Evolutionary conservation across 2,113 vertebrate species (phyloP).

Genomic region (Amia ocellicauda): DNA sequence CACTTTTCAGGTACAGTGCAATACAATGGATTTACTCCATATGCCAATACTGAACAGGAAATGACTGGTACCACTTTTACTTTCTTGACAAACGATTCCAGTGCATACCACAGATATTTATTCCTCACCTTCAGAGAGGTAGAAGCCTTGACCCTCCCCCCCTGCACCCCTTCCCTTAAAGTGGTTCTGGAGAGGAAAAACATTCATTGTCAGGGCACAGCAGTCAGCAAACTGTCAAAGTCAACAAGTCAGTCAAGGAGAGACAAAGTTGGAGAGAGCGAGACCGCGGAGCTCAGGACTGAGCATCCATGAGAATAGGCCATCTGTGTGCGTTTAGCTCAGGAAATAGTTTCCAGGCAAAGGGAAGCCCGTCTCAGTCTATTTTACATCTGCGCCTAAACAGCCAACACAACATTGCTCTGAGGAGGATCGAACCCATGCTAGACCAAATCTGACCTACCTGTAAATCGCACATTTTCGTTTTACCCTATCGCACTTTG

Average conservation of each 20-base stretch:
- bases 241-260: slow-evolving; percentile 20
- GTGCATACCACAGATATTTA: slow-evolving; percentile 12
- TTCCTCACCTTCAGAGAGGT: neutral
- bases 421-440: no score
- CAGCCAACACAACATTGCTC: neutral
- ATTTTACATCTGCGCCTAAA: slow-evolving; percentile 5
- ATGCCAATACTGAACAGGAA: no score
- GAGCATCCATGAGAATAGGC: slow-evolving; percentile 6
- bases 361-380: neutral
- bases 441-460: neutral
- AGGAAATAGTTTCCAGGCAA: slow-evolving; percentile 23
- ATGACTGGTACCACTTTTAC: no score
- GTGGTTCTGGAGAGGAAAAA: slow-evolving; percentile 24
- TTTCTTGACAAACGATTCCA: neutral
- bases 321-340: slow-evolving; percentile 5
- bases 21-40: no score
- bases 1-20: no score
- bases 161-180: neutral
- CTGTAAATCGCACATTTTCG: no score
- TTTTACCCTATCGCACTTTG: no score
- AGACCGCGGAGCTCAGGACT: neutral
- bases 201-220: slow-evolving; percentile 22
- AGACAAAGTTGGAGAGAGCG: neutral
- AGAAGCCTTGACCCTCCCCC: neutral
- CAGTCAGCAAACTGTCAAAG: slow-evolving; percentile 32